Evolutionary conservation across 2,888 invertebrate genomes (phyloP).

Genomic region (Clivina fossor): DNA sequence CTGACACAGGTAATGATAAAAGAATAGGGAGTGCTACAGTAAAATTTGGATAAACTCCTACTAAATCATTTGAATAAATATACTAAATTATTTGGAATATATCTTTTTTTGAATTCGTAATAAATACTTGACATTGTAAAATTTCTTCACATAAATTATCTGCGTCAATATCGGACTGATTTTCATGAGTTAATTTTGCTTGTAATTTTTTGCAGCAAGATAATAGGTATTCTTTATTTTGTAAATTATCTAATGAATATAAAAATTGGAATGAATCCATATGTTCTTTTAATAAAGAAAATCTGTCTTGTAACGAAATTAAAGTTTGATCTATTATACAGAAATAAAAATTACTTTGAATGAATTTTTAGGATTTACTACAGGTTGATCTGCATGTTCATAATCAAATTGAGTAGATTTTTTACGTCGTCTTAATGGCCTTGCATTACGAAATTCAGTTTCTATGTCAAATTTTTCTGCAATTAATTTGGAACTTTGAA

Average conservation of each 20-base stretch:
- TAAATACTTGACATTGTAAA: constrained; percentile 37
- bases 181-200: not conserved
- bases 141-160: constrained; percentile 39
- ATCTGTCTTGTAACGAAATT: constrained; percentile 40
- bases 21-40: constrained; percentile 25
- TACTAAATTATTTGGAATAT: constrained; percentile 14
- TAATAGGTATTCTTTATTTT: constrained; percentile 12
- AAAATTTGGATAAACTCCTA: constrained; percentile 9
- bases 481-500: constrained; percentile 32
- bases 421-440: constrained; percentile 37
- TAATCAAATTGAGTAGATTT: constrained; percentile 35
- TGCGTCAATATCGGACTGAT: constrained; percentile 35
- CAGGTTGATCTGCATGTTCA: constrained; percentile 37
- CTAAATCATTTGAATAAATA: constrained; percentile 11
- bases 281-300: constrained; percentile 36
- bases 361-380: constrained; percentile 36
- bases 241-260: not conserved
- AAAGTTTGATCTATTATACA: constrained; percentile 39
- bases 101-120: constrained; percentile 36
- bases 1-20: constrained; percentile 30
- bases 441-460: constrained; percentile 38
- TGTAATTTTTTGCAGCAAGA: not conserved
- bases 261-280: constrained; percentile 10
- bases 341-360: constrained; percentile 39
- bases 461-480: constrained; percentile 39